Evolutionary conservation across 2,113 vertebrate species (phyloP).

Genomic region (Morone saxatilis): DNA sequence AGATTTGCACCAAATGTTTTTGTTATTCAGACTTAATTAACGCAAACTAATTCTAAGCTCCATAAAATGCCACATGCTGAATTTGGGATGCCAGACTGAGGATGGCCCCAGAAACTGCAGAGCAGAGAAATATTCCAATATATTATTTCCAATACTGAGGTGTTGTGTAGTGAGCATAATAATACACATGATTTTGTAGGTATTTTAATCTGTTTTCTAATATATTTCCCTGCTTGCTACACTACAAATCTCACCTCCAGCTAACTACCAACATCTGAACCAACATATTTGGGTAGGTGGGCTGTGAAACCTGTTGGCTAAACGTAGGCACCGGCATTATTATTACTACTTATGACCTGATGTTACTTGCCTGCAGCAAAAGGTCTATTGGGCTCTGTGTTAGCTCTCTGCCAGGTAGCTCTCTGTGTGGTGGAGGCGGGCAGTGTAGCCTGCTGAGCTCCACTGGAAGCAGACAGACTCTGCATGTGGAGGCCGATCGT

Average conservation of each 20-base stretch:
- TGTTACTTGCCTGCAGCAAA: constrained; percentile 48
- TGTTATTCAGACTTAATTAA: not conserved
- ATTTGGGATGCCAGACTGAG: not conserved
- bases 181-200: not conserved
- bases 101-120: not conserved
- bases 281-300: not conserved
- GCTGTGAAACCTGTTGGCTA: not conserved
- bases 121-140: not conserved
- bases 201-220: not conserved
- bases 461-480: constrained; percentile 83
- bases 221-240: not conserved
- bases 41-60: not conserved
- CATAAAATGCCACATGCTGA: not conserved
- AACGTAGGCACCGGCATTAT: not conserved
- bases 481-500: constrained; percentile 92
- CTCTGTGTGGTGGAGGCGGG: constrained; percentile 45
- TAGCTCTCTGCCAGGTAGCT: constrained; percentile 77
- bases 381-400: constrained; percentile 71
- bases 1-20: not conserved
- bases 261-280: not conserved
- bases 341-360: not conserved
- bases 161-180: not conserved
- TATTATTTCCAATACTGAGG: not conserved
- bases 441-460: constrained; percentile 56
- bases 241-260: not conserved